These are phyloP conservation scores for Phataginus tricuspis DNA, from an alignment of 2,797 vertebrate genomes.

Conservation along the genomic window DNA sequence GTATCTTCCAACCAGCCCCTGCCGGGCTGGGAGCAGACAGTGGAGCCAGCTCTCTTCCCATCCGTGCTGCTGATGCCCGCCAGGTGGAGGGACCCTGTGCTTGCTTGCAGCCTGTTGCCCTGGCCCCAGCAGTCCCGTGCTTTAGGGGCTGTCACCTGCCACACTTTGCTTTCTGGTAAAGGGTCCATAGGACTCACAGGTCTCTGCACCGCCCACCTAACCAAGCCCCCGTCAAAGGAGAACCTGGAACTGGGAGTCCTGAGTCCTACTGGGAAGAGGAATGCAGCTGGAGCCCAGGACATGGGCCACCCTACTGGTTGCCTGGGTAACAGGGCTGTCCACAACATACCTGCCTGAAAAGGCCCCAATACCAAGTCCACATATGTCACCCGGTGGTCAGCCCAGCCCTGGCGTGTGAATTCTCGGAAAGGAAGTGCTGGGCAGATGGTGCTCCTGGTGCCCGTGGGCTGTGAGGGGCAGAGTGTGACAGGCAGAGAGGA, in stretches of 20 bases:
- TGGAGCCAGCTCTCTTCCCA: too few species aligned
- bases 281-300: neutral
- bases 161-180: neutral
- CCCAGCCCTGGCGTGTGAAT: neutral
- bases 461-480: neutral
- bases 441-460: neutral
- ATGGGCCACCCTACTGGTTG: neutral
- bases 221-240: neutral
- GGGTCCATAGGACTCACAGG: neutral
- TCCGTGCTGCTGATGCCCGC: rapidly evolving
- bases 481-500: neutral
- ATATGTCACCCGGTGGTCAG: neutral
- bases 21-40: neutral
- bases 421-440: neutral
- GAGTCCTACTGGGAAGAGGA: neutral
- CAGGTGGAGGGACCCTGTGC: neutral
- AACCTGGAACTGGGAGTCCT: neutral
- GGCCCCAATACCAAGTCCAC: neutral
- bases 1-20: neutral
- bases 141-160: neutral
- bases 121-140: neutral
- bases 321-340: neutral
- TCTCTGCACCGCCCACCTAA: neutral
- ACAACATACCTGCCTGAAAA: neutral
- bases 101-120: neutral